phyloP scores from a whole-genome alignment of 2,113 vertebrate species.

The Cebus imitator region DNA sequence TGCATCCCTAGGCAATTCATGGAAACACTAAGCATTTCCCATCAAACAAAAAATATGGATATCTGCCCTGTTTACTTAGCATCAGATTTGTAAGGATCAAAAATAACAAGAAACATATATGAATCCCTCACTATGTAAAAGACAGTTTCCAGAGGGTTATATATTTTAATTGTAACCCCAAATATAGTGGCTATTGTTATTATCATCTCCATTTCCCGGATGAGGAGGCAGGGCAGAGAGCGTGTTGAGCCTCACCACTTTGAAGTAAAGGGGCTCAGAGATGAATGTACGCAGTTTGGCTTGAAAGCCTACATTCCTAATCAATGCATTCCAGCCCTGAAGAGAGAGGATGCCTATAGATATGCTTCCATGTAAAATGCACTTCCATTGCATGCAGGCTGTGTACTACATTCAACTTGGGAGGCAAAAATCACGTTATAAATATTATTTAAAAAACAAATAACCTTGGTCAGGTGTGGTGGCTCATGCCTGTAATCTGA shows the following conservation, averaged over 20 bases:
- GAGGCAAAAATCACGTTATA: background rate
- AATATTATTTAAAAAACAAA: background rate
- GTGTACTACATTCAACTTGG: too few relatives aligned
- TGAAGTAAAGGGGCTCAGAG: background rate
- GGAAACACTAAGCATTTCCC: background rate
- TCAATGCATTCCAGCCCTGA: background rate
- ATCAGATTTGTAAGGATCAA: background rate
- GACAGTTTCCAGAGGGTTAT: background rate
- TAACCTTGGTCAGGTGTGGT: too few relatives aligned
- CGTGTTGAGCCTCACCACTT: background rate
- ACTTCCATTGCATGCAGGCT: background rate
- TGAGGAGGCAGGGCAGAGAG: background rate
- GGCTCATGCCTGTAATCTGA: too few relatives aligned
- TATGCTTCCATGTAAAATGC: background rate
- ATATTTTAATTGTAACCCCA: background rate
- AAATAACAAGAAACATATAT: background rate
- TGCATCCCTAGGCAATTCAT: background rate
- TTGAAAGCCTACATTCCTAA: too few relatives aligned
- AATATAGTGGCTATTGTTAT: background rate
- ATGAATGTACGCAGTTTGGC: background rate
- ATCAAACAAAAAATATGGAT: background rate
- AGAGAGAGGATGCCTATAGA: background rate
- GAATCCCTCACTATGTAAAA: background rate
- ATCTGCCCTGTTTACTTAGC: background rate
- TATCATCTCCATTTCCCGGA: background rate